Evolutionary conservation across 2,113 vertebrate genomes (phyloP), one percentile per base, ranked within the genome.

Genomic region (Morone saxatilis): DNA sequence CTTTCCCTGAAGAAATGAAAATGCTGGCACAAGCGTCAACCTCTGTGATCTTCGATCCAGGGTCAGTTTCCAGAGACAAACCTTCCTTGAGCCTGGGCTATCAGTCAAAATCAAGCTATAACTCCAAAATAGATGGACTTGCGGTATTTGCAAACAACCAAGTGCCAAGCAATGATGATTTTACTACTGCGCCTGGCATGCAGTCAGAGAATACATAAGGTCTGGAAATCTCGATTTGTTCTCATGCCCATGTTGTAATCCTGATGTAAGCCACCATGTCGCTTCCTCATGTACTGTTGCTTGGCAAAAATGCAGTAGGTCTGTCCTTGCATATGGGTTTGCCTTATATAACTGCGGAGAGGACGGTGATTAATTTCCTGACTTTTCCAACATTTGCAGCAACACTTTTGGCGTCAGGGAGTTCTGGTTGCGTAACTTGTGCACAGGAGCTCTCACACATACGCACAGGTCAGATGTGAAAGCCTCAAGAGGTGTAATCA

Each of bases 161-260:
- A 66, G 9, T 47, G 25, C 69, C 60, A 83, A 88, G 75, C 45
- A 82, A 73, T 77, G 78, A 83, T 86, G 82, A 61, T 76, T 83
- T 81, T 71, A 81, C 71, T 76, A 66, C 80, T 38, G 80, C 25
- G 31, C n/a, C 83, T 92, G 89, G 89, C 87, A 72, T 31, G 0
- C 13, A 56, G 56, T 79, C 91, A 88, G 76, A 59, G 60, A 89
- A 90, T 86, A 82, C 80, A 85, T 88, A 75, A 92, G 73, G 71
- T 90, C 80, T 83, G 61, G 22, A 91, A 91, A 88, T 90, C 76
- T 78, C 76, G 0, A 88, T 85, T 88, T 92, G 85, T 88, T 68
- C 60, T 76, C 63, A 62, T 90, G 88, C 88, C 88, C 92, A 86
- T 80, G 71, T 82, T 83, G 76, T 94, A 94, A 94, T 94, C 92